Percentiles rank a stretch among this genome's conserved stretches.
phyloP scores from a whole-genome alignment of 1,140 invertebrate species.

The Lithobius niger region DNA sequence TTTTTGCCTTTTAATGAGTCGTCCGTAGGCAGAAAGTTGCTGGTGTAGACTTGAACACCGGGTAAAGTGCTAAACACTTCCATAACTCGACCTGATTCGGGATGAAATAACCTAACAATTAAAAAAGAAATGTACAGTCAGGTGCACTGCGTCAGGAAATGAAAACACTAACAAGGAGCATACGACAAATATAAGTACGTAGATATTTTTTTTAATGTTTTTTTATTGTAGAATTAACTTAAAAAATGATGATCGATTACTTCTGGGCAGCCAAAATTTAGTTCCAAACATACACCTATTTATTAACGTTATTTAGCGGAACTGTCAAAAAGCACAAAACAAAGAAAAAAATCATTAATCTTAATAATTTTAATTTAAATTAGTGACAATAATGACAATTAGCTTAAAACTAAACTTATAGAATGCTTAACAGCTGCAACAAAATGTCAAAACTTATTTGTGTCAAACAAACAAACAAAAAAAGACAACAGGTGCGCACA shows the following conservation, averaged over 20 bases:
- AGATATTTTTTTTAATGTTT: background rate
- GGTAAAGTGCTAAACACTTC: slow-evolving; percentile 72
- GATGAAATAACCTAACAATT: slow-evolving; percentile 45
- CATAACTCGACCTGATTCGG: slow-evolving; percentile 50
- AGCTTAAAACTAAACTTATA: background rate
- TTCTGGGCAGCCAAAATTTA: too few species aligned
- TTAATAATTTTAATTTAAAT: too few species aligned
- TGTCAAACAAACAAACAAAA: background rate
- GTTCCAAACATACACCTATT: too few species aligned
- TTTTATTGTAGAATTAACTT: background rate
- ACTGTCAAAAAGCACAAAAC: too few species aligned
- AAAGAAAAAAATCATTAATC: too few species aligned
- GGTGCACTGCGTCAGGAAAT: too few species aligned
- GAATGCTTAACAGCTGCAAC: background rate
- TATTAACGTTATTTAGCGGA: too few species aligned
- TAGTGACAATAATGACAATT: too few species aligned
- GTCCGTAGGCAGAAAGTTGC: slow-evolving; percentile 52
- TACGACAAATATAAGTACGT: too few species aligned
- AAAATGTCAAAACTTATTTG: slow-evolving; percentile 3
- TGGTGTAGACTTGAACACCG: slow-evolving; percentile 80
- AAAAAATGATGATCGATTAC: too few species aligned
- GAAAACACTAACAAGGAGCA: too few species aligned
- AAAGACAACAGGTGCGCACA: too few species aligned
- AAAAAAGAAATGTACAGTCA: background rate
- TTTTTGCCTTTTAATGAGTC: slow-evolving; percentile 48